A percentile compares a stretch with the other conserved stretches of the same genome.
These are phyloP conservation scores for Heliangelus exortis DNA, from an alignment of 2,797 vertebrate genomes.

Conservation along the genomic window DNA sequence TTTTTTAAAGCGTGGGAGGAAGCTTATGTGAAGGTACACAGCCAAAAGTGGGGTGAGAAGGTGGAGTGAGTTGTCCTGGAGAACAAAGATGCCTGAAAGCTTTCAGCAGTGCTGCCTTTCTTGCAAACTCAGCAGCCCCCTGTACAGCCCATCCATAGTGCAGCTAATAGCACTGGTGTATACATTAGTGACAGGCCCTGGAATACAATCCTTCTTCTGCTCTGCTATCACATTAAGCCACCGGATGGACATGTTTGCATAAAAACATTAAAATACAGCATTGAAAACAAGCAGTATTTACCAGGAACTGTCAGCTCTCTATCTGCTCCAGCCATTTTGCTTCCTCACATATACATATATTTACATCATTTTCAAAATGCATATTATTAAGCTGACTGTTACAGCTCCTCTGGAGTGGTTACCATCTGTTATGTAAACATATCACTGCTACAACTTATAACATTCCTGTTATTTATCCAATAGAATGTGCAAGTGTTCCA, in stretches of 20 bases:
- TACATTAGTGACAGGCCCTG: neutral
- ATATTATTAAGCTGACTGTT: slow-evolving; percentile 34
- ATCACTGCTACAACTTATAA: slow-evolving; percentile 61
- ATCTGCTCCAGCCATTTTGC: slow-evolving; percentile 23
- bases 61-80: neutral
- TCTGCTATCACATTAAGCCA: neutral
- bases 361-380: slow-evolving; percentile 58
- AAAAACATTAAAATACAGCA: neutral
- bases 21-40: neutral
- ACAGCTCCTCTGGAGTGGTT: slow-evolving; percentile 48
- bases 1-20: neutral
- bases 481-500: slow-evolving; percentile 65
- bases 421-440: slow-evolving; percentile 64
- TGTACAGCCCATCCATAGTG: neutral
- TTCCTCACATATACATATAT: slow-evolving; percentile 34
- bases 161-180: neutral
- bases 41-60: neutral
- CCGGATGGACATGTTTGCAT: neutral
- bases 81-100: neutral
- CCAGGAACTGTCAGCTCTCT: slow-evolving; percentile 13
- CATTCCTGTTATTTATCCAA: slow-evolving; percentile 71
- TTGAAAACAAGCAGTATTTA: neutral
- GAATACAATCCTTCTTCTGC: neutral
- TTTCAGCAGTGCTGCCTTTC: neutral
- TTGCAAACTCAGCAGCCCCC: neutral